These are phyloP conservation scores for Entosphenus tridentatus DNA, from an alignment of 2,113 vertebrate genomes.

Conservation along the genomic window DNA sequence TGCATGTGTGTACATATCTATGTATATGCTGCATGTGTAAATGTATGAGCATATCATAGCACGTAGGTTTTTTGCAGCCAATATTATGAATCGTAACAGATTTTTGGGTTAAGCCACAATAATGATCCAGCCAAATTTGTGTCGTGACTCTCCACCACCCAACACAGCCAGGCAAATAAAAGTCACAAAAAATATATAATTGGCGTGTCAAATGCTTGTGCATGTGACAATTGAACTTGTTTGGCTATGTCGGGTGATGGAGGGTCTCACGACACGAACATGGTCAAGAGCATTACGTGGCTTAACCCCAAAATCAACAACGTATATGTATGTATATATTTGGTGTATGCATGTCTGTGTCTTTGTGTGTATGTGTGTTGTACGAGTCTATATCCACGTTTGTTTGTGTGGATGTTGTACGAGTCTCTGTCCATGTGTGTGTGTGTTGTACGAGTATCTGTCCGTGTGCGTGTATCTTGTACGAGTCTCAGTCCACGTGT, in stretches of 20 bases:
- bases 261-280: no score
- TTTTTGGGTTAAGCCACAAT: background rate
- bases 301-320: no score
- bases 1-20: background rate
- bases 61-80: background rate
- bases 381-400: background rate
- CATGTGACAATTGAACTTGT: no score
- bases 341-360: no score
- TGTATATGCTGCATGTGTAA: background rate
- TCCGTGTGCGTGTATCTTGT: background rate
- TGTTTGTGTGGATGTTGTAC: background rate
- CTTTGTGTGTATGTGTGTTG: no score
- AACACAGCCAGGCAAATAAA: background rate
- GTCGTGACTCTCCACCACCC: background rate
- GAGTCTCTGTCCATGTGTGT: background rate
- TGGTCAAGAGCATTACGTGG: no score
- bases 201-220: background rate
- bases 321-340: no score
- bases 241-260: no score
- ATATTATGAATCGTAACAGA: background rate
- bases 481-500: background rate
- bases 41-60: background rate
- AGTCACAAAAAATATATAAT: background rate
- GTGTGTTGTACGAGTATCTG: background rate
- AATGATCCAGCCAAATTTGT: background rate